Base-by-base conservation (phyloP, 2,113 vertebrate species). In the Prionailurus viverrinus region DNA sequence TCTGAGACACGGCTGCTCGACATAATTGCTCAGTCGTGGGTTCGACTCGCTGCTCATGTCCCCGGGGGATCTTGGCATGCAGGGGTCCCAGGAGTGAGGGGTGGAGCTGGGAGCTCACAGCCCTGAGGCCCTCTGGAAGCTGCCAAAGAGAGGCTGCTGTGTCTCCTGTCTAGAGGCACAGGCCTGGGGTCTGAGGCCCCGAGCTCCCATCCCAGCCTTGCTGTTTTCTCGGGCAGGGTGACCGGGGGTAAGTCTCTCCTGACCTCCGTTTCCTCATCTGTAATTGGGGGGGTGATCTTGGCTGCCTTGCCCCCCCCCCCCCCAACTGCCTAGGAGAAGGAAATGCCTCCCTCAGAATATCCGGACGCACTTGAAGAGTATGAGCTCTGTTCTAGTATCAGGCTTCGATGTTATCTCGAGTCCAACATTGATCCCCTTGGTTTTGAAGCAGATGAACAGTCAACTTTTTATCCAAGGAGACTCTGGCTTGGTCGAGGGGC, bases 191-290 rank as follows among this genome's bases (percentile, higher is more conserved):
- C 93, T 93, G 84, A 83, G 58, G 25, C 93, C 80, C 55, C 16
- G 14, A 51, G 90, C 87, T 92, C 11, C 10, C 13, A 1, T 41
- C 61, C 58, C 4, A 2, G 58, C 66, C 19, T 51, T 81, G 83
- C 53, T 5, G 3, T 85, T 4, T 85, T 5, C 0, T 0, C 12
- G 27, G 48, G 39, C 9, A 10, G 0, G 0, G 0, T 19, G 84
- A 41, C 51, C 33, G 7, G 58, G 55, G 63, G 83, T 29, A n/a
- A 0, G 68, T 29, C 48, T 79, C 69, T 84, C 48, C 63, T 11
- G 6, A 23, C 63, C 76, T 95, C 83, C 1, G 66, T 61, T 93
- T 97, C 88, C 76, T n/a, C 15, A 4, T 48, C 53, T 31, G 31
- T 53, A 7, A 33, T 41, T 5, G 0, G 18, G 45, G 69, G 7